Evolutionary conservation across 2,888 invertebrate species (phyloP).

Genomic region (Laspeyria flexula): DNA sequence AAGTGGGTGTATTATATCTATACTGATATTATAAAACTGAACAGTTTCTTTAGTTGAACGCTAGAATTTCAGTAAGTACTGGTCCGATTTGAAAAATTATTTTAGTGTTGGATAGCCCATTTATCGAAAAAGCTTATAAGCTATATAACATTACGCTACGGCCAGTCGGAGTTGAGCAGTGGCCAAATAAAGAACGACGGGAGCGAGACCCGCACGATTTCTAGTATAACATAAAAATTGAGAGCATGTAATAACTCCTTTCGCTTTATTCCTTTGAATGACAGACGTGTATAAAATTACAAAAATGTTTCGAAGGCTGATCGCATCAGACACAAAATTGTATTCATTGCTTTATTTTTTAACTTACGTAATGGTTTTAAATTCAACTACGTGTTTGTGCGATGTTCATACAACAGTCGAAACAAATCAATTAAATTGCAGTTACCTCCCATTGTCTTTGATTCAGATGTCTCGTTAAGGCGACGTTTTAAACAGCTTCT

Average conservation of each 20-base stretch:
- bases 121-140: too few species aligned
- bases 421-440: conserved; percentile 68
- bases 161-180: too few species aligned
- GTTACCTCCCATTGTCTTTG: conserved; percentile 73
- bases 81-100: too few species aligned
- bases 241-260: conserved; percentile 32
- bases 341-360: conserved; percentile 30
- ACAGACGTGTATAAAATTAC: conserved; percentile 37
- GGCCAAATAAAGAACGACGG: too few species aligned
- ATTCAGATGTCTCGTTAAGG: conserved; percentile 75
- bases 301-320: conserved; percentile 36
- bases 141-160: too few species aligned
- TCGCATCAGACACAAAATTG: conserved; percentile 28
- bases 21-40: too few species aligned
- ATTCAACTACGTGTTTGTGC: conserved; percentile 32
- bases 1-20: neutral
- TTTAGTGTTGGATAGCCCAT: too few species aligned
- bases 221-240: too few species aligned
- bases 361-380: conserved; percentile 33
- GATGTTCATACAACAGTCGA: conserved; percentile 27
- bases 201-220: too few species aligned
- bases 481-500: conserved; percentile 56
- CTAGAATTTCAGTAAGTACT: too few species aligned
- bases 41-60: too few species aligned
- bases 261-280: conserved; percentile 29